These are phyloP conservation scores for Hipparchia semele DNA, from an alignment of 2,888 invertebrate genomes.

Conservation along the genomic window DNA sequence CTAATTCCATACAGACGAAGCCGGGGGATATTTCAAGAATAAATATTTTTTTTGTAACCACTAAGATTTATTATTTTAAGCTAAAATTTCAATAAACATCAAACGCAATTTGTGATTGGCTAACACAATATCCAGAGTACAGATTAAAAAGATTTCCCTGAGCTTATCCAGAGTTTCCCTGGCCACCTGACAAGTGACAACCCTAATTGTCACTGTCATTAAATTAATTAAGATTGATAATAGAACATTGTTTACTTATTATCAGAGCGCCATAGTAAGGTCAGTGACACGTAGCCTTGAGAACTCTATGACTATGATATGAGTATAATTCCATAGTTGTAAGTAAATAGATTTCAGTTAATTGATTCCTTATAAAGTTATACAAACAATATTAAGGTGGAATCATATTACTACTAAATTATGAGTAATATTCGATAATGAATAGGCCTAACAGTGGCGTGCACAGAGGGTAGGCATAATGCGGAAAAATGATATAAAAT, in stretches of 20 bases:
- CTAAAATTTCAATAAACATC: no score
- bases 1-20: no score
- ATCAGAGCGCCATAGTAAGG: slow-evolving; percentile 43
- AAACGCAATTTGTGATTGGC: no score
- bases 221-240: slow-evolving; percentile 45
- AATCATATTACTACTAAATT: background rate
- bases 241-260: slow-evolving; percentile 45
- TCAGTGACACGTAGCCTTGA: slow-evolving; percentile 46
- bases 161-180: background rate
- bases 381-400: slow-evolving; percentile 14
- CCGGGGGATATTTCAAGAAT: no score
- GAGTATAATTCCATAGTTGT: slow-evolving; percentile 11
- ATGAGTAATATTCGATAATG: no score
- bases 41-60: no score
- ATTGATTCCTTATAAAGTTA: slow-evolving; percentile 32
- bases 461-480: no score
- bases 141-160: background rate
- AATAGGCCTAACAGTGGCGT: no score
- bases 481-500: no score
- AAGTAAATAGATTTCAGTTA: slow-evolving; percentile 16
- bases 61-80: no score
- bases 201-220: slow-evolving; percentile 14
- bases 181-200: slow-evolving; percentile 9
- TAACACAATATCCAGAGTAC: background rate
- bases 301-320: slow-evolving; percentile 43